Conservation (phyloP, 2,113 vertebrate species). For the Lamprotornis superbus region DNA sequence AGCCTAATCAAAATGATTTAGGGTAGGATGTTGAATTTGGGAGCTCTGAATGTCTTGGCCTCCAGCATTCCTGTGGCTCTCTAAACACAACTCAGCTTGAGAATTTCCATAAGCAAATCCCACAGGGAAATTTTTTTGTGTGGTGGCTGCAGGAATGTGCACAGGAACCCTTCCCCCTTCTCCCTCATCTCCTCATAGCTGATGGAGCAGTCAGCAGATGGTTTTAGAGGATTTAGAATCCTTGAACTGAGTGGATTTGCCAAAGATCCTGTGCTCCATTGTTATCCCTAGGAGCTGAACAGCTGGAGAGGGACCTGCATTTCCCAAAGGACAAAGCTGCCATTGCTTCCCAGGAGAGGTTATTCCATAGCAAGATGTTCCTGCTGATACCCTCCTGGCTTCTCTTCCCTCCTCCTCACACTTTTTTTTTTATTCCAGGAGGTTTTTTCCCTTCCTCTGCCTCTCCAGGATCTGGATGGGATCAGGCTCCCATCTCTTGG, state of each 20-base stretch:
- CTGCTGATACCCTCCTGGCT: background rate
- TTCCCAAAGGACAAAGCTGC: background rate
- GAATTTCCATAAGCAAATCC: background rate
- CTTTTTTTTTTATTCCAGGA: background rate
- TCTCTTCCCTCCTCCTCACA: background rate
- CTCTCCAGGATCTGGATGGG: background rate
- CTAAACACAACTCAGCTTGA: background rate
- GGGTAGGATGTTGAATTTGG: background rate
- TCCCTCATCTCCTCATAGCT: background rate
- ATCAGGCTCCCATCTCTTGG: background rate
- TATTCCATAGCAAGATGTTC: background rate
- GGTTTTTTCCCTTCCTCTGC: background rate
- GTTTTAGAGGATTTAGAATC: background rate
- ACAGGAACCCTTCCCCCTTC: background rate
- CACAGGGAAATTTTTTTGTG: rapidly evolving
- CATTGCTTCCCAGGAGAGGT: background rate
- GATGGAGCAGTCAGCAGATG: background rate
- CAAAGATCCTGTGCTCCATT: background rate
- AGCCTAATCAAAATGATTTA: rapidly evolving
- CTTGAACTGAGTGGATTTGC: background rate
- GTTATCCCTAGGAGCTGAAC: background rate
- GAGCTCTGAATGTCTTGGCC: background rate
- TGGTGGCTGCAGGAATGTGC: background rate
- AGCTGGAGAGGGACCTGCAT: background rate
- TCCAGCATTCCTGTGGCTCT: rapidly evolving